Conservation (phyloP, 1,140 invertebrate species). For the Danaus melanippus region DNA sequence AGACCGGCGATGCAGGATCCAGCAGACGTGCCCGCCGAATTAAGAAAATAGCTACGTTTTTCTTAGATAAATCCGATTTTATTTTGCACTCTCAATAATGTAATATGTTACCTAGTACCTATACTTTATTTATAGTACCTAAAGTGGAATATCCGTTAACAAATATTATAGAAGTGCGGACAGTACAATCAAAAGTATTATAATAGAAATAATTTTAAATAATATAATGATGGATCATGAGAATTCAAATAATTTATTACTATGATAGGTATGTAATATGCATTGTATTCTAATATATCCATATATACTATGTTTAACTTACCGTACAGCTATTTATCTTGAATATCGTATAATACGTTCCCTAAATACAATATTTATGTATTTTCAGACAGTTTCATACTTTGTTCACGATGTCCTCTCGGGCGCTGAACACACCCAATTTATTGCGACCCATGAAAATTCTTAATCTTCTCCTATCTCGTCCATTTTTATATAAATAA, state of each 20-base stretch:
- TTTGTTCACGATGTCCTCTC: conserved; percentile 52
- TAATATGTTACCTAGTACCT: conserved; percentile 6
- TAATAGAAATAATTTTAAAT: too few relatives aligned
- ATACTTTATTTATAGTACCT: neutral
- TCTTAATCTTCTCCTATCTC: conserved; percentile 24
- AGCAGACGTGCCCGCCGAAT: conserved; percentile 34
- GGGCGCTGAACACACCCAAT: conserved; percentile 39
- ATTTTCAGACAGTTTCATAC: conserved; percentile 66
- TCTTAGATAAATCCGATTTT: conserved; percentile 12
- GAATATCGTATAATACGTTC: conserved; percentile 40
- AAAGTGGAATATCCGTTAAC: neutral
- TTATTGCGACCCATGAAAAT: conserved; percentile 35
- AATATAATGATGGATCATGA: too few relatives aligned
- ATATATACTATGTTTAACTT: conserved; percentile 13
- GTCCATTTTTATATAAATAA: conserved; percentile 28
- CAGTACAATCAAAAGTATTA: too few relatives aligned
- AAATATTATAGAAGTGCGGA: neutral
- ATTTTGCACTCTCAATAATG: conserved; percentile 8
- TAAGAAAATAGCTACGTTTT: conserved; percentile 36
- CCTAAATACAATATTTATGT: conserved; percentile 69
- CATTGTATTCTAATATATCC: conserved; percentile 1
- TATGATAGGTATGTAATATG: too few relatives aligned
- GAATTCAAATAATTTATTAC: too few relatives aligned
- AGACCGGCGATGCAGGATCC: conserved; percentile 48
- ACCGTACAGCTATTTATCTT: conserved; percentile 27